Base-by-base conservation (phyloP, 2,797 vertebrate species). In the Florisuga fusca region DNA sequence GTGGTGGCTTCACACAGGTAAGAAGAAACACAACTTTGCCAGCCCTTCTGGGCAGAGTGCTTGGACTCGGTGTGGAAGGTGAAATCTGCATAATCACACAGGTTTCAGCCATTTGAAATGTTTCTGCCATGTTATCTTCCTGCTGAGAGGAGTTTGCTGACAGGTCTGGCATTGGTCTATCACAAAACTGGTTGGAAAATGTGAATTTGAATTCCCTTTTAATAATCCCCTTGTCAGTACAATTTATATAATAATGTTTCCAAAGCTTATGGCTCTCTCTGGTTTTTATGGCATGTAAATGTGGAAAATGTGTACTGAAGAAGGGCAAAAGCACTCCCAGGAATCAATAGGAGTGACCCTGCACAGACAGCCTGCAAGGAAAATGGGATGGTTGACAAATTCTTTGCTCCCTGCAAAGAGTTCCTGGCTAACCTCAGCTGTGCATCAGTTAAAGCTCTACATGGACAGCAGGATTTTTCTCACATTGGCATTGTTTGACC, bases 381-480 rank as follows among this genome's bases (percentile, higher is more conserved):
- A 93, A 94, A 94, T 69, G 71, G 55, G 69, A 77, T 69, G 67
- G 45, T 2, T 94, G 87, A 78, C 83, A 84, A 85, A 76, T 73
- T 78, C 58, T 89, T 89, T 73, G 82, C 66, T 89, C 66, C 55
- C 34, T 0, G 0, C 69, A 78, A 80, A 38, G 69, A 53, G 64
- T 27, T 90, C 51, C 78, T 77, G 38, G 82, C 82, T 91, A 86
- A 78, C 83, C 89, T 79, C 82, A 86, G 43, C 36, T 8, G 12
- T n/a, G 48, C 79, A 91, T 90, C 54, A 77, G 77, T 63, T 89
- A 76, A 89, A 87, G 33, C 57, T 75, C 59, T 57, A 2, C 7
- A 7, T 59, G 58, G 48, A 86, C 18, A 16, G 53, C 48, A 86
- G 85, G 63, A 73, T 93, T 96, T 94, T 91, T 85, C 66, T 95